Evolutionary conservation across 2,113 vertebrate species (phyloP).

Genomic region (Marmota monax): DNA sequence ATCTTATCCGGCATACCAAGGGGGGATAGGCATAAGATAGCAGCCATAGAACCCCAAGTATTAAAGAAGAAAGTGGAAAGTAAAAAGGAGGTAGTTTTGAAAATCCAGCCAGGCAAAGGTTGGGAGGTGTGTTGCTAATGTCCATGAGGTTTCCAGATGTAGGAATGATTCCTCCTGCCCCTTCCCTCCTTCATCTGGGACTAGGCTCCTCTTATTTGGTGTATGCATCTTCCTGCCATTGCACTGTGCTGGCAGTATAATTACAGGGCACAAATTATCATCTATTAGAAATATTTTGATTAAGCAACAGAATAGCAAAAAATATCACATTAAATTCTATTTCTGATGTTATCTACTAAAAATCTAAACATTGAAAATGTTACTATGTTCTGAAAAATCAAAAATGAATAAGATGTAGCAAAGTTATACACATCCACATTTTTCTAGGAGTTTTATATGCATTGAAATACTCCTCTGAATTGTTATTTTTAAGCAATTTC

Average conservation of each 20-base stretch:
- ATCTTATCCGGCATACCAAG: rapidly evolving
- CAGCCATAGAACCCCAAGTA: background rate
- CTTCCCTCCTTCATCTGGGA: background rate
- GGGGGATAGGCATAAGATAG: background rate
- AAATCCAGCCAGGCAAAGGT: background rate
- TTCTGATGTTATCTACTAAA: background rate
- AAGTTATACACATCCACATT: background rate
- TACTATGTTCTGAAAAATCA: background rate
- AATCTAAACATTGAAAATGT: background rate
- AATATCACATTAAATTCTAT: background rate
- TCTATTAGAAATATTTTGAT: background rate
- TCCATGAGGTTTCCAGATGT: background rate
- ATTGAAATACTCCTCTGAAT: background rate
- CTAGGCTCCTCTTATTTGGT: background rate
- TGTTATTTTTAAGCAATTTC: background rate
- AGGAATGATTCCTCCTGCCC: background rate
- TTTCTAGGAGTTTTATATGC: background rate
- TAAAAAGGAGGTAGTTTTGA: too few species aligned
- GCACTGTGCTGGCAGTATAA: background rate
- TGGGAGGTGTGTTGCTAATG: background rate
- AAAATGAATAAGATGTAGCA: background rate
- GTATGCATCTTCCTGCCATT: rapidly evolving
- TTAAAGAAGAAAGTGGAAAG: background rate
- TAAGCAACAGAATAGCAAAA: background rate
- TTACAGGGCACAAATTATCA: background rate